Percentiles rank a stretch among this genome's conserved stretches.
phyloP scores from a whole-genome alignment of 2,113 vertebrate genomes.

The Microtus montanus region DNA sequence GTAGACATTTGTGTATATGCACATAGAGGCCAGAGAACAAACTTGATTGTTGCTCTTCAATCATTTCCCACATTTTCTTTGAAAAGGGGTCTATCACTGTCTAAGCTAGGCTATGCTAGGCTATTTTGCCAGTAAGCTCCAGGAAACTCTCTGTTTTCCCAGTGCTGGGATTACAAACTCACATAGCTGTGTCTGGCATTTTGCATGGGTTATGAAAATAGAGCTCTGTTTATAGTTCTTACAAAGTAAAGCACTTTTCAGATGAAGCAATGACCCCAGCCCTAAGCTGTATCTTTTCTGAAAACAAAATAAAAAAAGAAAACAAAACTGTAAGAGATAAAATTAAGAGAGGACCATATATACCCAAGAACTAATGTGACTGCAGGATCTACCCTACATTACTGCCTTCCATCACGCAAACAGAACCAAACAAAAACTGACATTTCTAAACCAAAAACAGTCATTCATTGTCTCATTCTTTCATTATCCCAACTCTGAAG shows the following conservation, averaged over 20 bases:
- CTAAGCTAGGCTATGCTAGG: not conserved
- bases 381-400: too few relatives aligned
- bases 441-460: not conserved
- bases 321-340: not conserved
- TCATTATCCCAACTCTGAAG: not conserved
- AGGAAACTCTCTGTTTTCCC: not conserved
- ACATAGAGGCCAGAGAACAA: too few relatives aligned
- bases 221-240: not conserved
- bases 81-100: not conserved
- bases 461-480: too few relatives aligned
- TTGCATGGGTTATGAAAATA: not conserved
- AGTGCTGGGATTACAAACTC: not conserved
- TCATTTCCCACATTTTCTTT: not conserved
- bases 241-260: not conserved
- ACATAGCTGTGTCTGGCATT: not conserved
- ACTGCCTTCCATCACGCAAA: not conserved
- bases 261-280: not conserved
- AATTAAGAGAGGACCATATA: not conserved
- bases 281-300: not conserved
- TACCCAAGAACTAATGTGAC: fast-evolving
- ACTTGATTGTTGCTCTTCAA: not conserved
- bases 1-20: not conserved
- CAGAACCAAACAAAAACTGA: not conserved
- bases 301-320: not conserved
- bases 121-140: not conserved